A percentile compares a stretch with the other conserved stretches of the same genome.
Evolutionary conservation across 2,797 vertebrate genomes (phyloP).

Genomic region (Acrossocheilus wenchowensis): DNA sequence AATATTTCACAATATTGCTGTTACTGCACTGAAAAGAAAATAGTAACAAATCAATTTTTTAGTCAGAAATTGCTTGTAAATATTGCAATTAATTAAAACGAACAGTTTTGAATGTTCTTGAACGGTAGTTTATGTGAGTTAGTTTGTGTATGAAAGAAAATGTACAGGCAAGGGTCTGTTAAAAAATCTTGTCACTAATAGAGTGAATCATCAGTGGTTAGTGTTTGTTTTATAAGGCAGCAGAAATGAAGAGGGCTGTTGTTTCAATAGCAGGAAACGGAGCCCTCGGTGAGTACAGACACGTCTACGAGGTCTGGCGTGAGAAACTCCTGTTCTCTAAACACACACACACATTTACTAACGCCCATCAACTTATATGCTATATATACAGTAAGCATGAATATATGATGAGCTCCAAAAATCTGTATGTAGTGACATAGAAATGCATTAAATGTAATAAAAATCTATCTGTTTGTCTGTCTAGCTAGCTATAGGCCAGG

Average conservation of each 20-base stretch:
- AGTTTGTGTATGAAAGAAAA: background rate
- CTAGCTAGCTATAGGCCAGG: background rate
- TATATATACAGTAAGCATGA: background rate
- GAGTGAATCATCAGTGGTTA: background rate
- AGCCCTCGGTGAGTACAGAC: conserved; percentile 54
- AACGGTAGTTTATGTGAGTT: background rate
- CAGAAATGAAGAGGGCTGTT: conserved; percentile 34
- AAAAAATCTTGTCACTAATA: background rate
- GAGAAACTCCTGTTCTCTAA: conserved; percentile 59
- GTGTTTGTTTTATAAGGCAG: conserved; percentile 32
- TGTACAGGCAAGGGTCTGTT: background rate
- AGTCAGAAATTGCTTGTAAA: background rate
- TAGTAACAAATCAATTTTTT: too few relatives aligned
- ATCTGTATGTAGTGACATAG: background rate
- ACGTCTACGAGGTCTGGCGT: conserved; percentile 53
- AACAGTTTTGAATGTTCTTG: background rate
- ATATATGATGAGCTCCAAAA: background rate
- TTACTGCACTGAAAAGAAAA: background rate
- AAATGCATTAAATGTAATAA: background rate
- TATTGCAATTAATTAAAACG: too few relatives aligned
- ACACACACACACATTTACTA: background rate
- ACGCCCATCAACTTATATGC: background rate
- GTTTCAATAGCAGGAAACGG: conserved; percentile 67
- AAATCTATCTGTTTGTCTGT: background rate
- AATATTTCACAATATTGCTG: background rate